Percentiles rank a stretch among this genome's conserved stretches.
Conservation (phyloP, 2,888 invertebrate genomes). For the Eilema depressum region DNA sequence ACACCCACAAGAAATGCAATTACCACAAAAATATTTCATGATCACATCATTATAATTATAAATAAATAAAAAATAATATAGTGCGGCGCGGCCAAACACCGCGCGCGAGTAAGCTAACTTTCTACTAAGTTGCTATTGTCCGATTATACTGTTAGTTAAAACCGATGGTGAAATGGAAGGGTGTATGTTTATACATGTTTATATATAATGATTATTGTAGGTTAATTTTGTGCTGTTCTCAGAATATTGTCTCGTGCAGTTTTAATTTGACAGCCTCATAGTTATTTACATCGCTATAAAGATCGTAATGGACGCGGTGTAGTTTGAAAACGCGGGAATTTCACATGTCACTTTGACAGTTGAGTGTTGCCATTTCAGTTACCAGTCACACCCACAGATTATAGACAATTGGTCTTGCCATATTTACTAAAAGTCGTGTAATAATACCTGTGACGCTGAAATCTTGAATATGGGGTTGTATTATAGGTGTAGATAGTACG, state of each 20-base stretch:
- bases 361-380: conserved; percentile 5
- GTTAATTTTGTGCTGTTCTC: conserved; percentile 84
- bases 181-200: conserved; percentile 84
- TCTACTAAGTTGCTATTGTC: conserved; percentile 78
- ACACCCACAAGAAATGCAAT: conserved; percentile 74
- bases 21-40: conserved; percentile 77
- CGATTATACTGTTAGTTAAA: conserved; percentile 68
- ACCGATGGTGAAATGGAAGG: conserved; percentile 74
- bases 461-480: neutral
- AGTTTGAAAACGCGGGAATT: conserved; percentile 15
- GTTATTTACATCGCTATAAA: conserved; percentile 23
- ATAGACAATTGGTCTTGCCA: neutral
- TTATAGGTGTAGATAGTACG: neutral
- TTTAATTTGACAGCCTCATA: conserved; percentile 47
- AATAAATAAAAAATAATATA: conserved; percentile 56
- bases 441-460: neutral
- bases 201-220: conserved; percentile 85
- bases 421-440: neutral
- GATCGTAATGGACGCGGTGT: conserved; percentile 31
- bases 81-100: conserved; percentile 41
- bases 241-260: conserved; percentile 60
- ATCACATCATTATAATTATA: conserved; percentile 71
- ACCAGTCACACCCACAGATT: neutral
- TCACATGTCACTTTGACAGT: conserved; percentile 27
- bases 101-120: conserved; percentile 69